phyloP scores from a whole-genome alignment of 23 tunicate species.

The Phallusia fumigata region DNA sequence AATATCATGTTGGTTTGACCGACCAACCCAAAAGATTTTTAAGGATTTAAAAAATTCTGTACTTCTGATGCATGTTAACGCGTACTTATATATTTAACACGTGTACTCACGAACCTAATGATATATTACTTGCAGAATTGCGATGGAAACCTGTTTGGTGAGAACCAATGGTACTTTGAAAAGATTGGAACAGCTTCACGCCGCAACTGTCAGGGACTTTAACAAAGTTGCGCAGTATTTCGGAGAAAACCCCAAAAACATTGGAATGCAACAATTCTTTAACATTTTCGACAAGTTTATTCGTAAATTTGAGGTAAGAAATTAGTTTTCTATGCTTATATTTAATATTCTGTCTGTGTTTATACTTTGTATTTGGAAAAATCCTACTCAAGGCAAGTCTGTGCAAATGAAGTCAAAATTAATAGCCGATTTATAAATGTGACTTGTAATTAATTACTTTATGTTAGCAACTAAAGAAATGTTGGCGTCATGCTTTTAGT shows the following conservation, averaged over 20 bases:
- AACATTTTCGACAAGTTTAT: constrained; percentile 84
- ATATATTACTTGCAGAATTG: constrained; percentile 34
- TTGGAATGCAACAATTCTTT: constrained; percentile 95
- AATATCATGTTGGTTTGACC: no score
- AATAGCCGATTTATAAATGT: neutral
- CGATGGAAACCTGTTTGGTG: constrained; percentile 81
- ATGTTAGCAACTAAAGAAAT: neutral
- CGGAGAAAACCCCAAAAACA: constrained; percentile 84
- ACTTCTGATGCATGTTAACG: no score
- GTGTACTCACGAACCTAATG: neutral
- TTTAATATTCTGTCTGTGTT: neutral
- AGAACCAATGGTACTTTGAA: constrained; percentile 74
- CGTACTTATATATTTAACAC: no score
- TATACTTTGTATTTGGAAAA: neutral
- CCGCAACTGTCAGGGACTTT: constrained; percentile 69
- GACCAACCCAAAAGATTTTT: no score
- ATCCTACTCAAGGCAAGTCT: neutral
- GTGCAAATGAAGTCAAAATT: neutral
- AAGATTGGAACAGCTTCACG: constrained; percentile 59
- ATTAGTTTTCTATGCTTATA: neutral
- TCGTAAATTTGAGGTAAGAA: constrained; percentile 72
- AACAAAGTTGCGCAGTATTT: constrained; percentile 83
- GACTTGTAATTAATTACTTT: neutral
- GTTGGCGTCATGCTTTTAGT: no score
- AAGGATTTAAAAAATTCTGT: no score